Base-by-base conservation (phyloP, 2,888 invertebrate genomes). In the Lepidocyrtoides sp. region DNA sequence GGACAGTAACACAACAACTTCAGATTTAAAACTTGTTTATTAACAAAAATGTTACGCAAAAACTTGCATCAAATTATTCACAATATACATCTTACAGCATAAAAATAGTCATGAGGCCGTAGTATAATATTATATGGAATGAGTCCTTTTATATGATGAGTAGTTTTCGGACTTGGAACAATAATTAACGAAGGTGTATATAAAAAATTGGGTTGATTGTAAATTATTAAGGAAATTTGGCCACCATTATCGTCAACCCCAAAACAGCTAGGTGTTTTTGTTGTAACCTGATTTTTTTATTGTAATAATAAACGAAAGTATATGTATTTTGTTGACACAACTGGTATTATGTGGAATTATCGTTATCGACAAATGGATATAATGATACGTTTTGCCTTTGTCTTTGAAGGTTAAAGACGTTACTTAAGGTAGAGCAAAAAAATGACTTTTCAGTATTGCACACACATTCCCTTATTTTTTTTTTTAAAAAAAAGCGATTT, bases 151-250 rank as follows among this genome's bases (percentile, higher is more conserved):
- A 20, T 20, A 20, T 4, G 20, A 26, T 63, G 26, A 54, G 57
- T 23, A 32, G 26, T 60, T 63, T 26, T 26, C 10, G 26, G 60
- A 20, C 57, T 12, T 3, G 60, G 60, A 63, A 26, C 23, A 26
- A 63, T 63, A 63, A 63, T 63, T 63, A 63, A 63, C 12, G 29
- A 63, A 5, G 14, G 32, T 36, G 51, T 20, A 48, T 29, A 41
- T 4, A n/a, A 82, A 66, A 66, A 69, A 69, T 51, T 84, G 26
- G 69, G 83, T 84, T 84, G 83, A 69, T 69, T 84, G 69, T 84
- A 69, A 83, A 83, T 69, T 84, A 66, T 66, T 84, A n/a, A 84
- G 51, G 51, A 69, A 84, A 66, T 84, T 84, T 51, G 83, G 83
- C 29, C 83, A 60, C 41, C 23, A 36, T n/a, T 20, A 41, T 82